Conservation (phyloP, 2,797 vertebrate genomes). For the Coluber constrictor region DNA sequence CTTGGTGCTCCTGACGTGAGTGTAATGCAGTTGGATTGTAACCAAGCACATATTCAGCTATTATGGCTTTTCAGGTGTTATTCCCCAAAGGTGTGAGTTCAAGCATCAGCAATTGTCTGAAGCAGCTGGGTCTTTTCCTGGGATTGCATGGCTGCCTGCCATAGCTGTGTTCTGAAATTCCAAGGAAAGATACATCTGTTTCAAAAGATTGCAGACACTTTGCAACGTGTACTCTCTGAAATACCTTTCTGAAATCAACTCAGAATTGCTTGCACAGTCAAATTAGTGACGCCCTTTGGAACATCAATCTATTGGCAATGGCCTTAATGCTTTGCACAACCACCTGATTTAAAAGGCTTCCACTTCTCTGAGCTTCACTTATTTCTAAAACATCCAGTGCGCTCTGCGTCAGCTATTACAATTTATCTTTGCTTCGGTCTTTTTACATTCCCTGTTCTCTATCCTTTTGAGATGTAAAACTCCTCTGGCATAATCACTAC, state of each 20-base stretch:
- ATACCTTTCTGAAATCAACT: neutral
- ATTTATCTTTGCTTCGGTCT: neutral
- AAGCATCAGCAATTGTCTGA: neutral
- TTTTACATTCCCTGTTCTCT: neutral
- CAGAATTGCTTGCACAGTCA: neutral
- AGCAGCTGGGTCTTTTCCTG: neutral
- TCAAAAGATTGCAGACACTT: neutral
- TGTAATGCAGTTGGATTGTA: neutral
- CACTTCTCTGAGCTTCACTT: neutral
- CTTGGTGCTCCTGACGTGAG: neutral
- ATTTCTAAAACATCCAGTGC: neutral
- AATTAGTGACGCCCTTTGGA: neutral
- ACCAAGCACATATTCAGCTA: neutral
- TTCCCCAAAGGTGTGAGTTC: neutral
- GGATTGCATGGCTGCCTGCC: neutral
- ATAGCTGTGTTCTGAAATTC: neutral
- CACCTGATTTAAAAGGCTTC: neutral
- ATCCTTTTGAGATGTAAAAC: neutral
- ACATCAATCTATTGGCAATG: neutral
- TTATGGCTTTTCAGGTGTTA: neutral
- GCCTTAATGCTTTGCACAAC: neutral
- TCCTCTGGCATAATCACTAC: neutral
- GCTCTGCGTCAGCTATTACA: neutral
- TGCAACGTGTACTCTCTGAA: neutral
- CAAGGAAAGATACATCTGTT: neutral